phyloP scores from a whole-genome alignment of 2,888 invertebrate genomes.

The Theodoxus fluviatilis region DNA sequence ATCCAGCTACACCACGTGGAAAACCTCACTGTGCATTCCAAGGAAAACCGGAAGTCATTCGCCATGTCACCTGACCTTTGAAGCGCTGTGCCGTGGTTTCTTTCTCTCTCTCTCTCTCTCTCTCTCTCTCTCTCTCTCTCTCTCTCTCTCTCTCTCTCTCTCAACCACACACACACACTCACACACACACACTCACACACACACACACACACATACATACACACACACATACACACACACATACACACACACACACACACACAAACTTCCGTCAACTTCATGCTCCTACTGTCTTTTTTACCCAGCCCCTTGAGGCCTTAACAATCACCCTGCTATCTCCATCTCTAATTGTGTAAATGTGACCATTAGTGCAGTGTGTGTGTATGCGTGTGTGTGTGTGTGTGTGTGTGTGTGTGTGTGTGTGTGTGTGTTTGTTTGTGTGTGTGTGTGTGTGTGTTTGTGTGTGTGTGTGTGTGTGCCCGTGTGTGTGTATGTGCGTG shows the following conservation, averaged over 20 bases:
- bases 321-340: not conserved
- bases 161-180: constrained; percentile 8
- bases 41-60: no score
- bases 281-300: not conserved
- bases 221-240: constrained; percentile 15
- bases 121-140: not conserved
- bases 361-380: not conserved
- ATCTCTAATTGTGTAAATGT: not conserved
- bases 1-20: no score
- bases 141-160: constrained; percentile 14
- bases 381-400: not conserved
- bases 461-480: constrained; percentile 15
- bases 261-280: not conserved
- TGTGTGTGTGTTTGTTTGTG: not conserved
- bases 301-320: not conserved
- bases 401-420: constrained; percentile 11
- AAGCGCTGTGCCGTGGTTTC: no score
- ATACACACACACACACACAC: constrained; percentile 15
- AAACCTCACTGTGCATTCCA: no score
- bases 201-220: constrained; percentile 13
- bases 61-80: no score
- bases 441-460: constrained; percentile 9
- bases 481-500: constrained; percentile 19
- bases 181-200: constrained; percentile 11
- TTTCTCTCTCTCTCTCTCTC: not conserved